phyloP scores from a whole-genome alignment of 2,888 invertebrate species.

The Panzeria rudis region DNA sequence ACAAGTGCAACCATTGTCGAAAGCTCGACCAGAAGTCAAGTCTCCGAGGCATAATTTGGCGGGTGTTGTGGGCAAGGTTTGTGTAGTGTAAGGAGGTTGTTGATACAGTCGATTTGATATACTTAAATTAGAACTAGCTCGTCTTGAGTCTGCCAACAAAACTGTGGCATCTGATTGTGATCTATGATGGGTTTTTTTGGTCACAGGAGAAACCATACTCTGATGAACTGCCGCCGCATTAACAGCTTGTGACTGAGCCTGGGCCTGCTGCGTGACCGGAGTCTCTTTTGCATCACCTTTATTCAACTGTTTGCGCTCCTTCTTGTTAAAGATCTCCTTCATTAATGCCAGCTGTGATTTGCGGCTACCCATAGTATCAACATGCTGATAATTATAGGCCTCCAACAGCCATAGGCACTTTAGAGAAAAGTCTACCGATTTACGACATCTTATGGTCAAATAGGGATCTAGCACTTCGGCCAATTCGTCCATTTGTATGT shows the following conservation, averaged over 20 bases:
- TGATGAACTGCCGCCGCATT: background rate
- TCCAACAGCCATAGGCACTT: slow-evolving; percentile 98
- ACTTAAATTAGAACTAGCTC: slow-evolving; percentile 76
- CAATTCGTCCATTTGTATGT: slow-evolving; percentile 98
- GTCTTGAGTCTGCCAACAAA: slow-evolving; percentile 83
- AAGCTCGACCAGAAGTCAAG: slow-evolving; percentile 96
- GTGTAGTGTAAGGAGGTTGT: slow-evolving; percentile 80
- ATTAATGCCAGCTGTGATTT: slow-evolving; percentile 83
- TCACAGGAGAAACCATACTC: slow-evolving; percentile 74
- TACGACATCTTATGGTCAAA: slow-evolving; percentile 93
- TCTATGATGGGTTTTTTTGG: slow-evolving; percentile 92
- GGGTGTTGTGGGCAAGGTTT: slow-evolving; percentile 81
- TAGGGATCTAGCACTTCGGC: slow-evolving; percentile 96
- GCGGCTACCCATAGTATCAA: slow-evolving; percentile 78
- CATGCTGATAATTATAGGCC: slow-evolving; percentile 87
- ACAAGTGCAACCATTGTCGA: slow-evolving; percentile 97
- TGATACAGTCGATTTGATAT: slow-evolving; percentile 80
- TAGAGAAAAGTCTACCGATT: slow-evolving; percentile 97
- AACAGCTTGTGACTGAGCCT: background rate
- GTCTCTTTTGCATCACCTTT: slow-evolving; percentile 70
- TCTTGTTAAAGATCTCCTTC: slow-evolving; percentile 83
- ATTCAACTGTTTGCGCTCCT: slow-evolving; percentile 79
- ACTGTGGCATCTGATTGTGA: slow-evolving; percentile 92
- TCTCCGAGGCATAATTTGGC: slow-evolving; percentile 92
- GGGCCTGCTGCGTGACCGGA: background rate